Percentiles rank a stretch among this genome's conserved stretches.
These are phyloP conservation scores for Chlorocebus sabaeus DNA, from an alignment of 2,113 vertebrate genomes.

Conservation along the genomic window DNA sequence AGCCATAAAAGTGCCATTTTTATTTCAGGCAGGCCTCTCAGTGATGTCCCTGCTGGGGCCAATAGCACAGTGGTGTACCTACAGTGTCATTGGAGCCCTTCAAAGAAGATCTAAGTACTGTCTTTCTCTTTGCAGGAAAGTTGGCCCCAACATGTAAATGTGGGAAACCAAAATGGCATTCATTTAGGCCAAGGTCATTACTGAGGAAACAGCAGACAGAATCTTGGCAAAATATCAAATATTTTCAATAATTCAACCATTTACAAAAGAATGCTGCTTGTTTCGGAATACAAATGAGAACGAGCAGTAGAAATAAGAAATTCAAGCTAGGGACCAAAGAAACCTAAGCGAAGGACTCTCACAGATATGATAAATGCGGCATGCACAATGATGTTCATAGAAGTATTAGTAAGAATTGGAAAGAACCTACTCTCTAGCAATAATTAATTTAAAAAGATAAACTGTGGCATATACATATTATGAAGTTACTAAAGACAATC, in stretches of 20 bases:
- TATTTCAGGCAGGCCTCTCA: slow-evolving; percentile 63
- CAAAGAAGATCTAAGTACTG: background rate
- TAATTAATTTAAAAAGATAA: background rate
- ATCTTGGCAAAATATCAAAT: background rate
- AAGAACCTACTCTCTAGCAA: background rate
- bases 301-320: background rate
- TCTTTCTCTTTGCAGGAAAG: background rate
- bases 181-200: background rate
- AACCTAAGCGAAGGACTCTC: background rate
- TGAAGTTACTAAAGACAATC: background rate
- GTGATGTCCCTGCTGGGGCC: background rate
- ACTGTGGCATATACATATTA: background rate
- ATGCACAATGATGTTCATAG: background rate
- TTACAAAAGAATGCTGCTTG: background rate
- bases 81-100: background rate
- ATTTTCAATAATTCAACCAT: slow-evolving; percentile 28
- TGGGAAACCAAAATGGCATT: background rate
- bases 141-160: background rate
- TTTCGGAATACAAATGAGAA: background rate
- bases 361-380: background rate
- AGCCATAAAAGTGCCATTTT: slow-evolving; percentile 72
- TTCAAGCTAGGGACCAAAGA: background rate
- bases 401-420: background rate
- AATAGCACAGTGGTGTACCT: background rate
- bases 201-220: background rate